These are phyloP conservation scores for Lacerta bilineata DNA, from an alignment of 2,797 vertebrate species.

Conservation along the genomic window DNA sequence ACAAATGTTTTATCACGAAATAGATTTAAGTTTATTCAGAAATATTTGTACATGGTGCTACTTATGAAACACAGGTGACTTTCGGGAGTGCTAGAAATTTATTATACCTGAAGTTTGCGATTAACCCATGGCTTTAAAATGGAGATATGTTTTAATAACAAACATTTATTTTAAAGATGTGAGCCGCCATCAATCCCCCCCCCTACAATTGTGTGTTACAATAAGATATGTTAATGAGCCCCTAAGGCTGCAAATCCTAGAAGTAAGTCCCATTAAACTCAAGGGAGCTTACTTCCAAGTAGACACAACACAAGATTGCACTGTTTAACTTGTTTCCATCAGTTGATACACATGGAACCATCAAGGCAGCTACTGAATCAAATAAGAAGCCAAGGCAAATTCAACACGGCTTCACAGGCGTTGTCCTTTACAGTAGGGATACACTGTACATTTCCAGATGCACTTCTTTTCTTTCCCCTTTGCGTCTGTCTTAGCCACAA, in stretches of 20 bases:
- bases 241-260: not conserved
- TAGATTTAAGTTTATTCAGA: not conserved
- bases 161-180: not conserved
- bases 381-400: not conserved
- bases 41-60: not conserved
- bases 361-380: not conserved
- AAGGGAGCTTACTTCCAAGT: not conserved
- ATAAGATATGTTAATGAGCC: not conserved
- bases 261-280: not conserved
- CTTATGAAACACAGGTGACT: conserved; percentile 34
- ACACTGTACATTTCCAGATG: too few species aligned
- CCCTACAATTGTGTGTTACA: not conserved
- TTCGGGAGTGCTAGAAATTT: conserved; percentile 23
- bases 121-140: fast-evolving
- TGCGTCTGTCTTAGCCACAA: not conserved
- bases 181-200: not conserved
- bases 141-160: fast-evolving
- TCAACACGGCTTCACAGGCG: not conserved
- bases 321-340: not conserved
- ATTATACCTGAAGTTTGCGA: conserved; percentile 58
- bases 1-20: not conserved
- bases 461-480: too few species aligned
- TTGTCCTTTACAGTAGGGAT: too few species aligned
- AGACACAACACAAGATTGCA: not conserved
- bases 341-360: not conserved